These are phyloP conservation scores for Diploptera punctata DNA, from an alignment of 2,888 invertebrate species.

Conservation along the genomic window DNA sequence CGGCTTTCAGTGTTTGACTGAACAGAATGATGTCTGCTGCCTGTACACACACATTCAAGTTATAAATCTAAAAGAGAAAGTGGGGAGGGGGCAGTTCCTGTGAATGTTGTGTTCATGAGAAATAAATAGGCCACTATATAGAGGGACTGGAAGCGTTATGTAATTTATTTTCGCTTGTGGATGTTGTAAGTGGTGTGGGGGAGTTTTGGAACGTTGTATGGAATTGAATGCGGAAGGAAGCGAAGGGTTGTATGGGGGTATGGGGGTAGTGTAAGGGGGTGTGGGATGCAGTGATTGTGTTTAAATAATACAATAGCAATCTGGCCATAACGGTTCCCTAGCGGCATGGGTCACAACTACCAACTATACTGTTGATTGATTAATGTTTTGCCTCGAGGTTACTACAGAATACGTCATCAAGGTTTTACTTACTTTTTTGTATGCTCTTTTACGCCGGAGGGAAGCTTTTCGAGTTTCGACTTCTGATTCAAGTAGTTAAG, in stretches of 20 bases:
- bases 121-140: neutral
- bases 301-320: slow-evolving; percentile 42
- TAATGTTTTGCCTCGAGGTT: too few species aligned
- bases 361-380: slow-evolving; percentile 18
- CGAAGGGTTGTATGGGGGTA: neutral
- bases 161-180: slow-evolving; percentile 12
- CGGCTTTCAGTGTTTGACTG: neutral
- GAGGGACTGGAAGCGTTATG: neutral
- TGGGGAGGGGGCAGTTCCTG: neutral
- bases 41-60: neutral
- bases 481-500: too few species aligned
- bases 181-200: too few species aligned
- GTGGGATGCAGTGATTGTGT: slow-evolving; percentile 37
- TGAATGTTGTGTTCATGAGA: neutral
- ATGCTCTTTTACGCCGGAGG: too few species aligned
- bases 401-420: too few species aligned
- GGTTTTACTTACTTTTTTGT: too few species aligned
- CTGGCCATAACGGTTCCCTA: slow-evolving; percentile 36
- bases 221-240: neutral
- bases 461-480: too few species aligned
- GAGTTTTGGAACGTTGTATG: neutral
- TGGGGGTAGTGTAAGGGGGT: neutral
- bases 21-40: neutral
- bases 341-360: neutral
- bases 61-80: neutral